Conservation (phyloP, 1,140 invertebrate species). For the Drosophila pallidifrons region DNA sequence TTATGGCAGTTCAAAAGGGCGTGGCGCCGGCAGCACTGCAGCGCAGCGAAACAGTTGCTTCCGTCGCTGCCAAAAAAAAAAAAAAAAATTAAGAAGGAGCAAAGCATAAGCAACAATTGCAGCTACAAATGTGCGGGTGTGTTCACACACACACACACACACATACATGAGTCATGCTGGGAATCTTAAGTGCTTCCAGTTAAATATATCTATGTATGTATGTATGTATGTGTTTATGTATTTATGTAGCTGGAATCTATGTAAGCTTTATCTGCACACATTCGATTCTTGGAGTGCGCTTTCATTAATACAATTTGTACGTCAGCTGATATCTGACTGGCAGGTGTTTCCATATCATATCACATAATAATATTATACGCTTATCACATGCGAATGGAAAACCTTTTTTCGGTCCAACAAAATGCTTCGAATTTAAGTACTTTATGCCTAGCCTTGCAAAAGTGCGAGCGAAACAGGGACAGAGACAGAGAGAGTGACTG, state of each 20-base stretch:
- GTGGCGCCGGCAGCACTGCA: constrained; percentile 47
- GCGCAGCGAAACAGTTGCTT: constrained; percentile 39
- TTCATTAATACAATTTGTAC: constrained; percentile 8
- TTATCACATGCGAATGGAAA: background rate
- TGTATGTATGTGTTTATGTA: too few species aligned
- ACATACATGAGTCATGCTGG: constrained; percentile 17
- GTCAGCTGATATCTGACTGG: constrained; percentile 13
- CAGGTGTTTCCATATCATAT: constrained; percentile 24
- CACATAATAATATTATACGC: background rate
- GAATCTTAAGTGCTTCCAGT: constrained; percentile 8
- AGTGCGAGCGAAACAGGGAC: background rate
- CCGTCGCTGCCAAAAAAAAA: constrained; percentile 38
- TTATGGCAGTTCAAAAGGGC: constrained; percentile 75
- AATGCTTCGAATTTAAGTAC: constrained; percentile 12
- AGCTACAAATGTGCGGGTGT: constrained; percentile 33
- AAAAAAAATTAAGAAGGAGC: constrained; percentile 11
- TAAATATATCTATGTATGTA: background rate
- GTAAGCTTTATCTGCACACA: constrained; percentile 13
- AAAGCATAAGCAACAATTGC: constrained; percentile 26
- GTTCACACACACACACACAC: background rate
- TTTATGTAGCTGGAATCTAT: background rate
- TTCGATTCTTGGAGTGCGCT: background rate
- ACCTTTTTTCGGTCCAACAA: constrained; percentile 5
- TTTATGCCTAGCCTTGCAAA: background rate
- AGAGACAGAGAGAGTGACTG: background rate